Conservation (phyloP, 2,888 invertebrate genomes). For the Heteromurus nitidus region DNA sequence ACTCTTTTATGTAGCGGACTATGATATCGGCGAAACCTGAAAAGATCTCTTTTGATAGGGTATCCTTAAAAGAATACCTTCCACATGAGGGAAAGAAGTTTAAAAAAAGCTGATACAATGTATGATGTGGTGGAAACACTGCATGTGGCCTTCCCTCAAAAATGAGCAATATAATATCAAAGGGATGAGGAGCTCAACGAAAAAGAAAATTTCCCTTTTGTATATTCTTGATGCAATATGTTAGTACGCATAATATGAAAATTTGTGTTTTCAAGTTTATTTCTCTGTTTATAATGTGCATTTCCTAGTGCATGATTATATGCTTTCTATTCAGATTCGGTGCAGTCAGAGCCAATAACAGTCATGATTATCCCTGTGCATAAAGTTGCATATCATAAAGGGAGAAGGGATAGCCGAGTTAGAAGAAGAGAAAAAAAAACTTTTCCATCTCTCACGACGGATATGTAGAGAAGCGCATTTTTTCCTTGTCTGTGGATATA, state of each 20-base stretch:
- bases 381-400: slow-evolving; percentile 47
- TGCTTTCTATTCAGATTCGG: slow-evolving; percentile 36
- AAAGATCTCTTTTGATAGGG: no score
- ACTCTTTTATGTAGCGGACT: no score
- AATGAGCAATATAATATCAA: neutral
- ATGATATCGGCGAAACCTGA: no score
- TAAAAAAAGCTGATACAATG: no score
- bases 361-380: slow-evolving; percentile 52
- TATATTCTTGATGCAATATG: slow-evolving; percentile 12
- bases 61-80: no score
- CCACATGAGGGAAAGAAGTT: no score
- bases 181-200: neutral
- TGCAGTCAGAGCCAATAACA: slow-evolving; percentile 50
- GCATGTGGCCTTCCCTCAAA: neutral
- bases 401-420: neutral
- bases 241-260: slow-evolving; percentile 20
- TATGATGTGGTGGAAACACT: neutral
- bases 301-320: no score
- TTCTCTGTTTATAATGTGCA: neutral
- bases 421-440: neutral
- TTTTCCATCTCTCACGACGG: neutral
- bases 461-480: slow-evolving; percentile 10
- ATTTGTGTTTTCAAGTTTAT: neutral
- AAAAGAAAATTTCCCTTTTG: neutral
- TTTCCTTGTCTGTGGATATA: neutral